Evolutionary conservation across 2,888 invertebrate genomes (phyloP).

Genomic region (Tetranychus truncatus): DNA sequence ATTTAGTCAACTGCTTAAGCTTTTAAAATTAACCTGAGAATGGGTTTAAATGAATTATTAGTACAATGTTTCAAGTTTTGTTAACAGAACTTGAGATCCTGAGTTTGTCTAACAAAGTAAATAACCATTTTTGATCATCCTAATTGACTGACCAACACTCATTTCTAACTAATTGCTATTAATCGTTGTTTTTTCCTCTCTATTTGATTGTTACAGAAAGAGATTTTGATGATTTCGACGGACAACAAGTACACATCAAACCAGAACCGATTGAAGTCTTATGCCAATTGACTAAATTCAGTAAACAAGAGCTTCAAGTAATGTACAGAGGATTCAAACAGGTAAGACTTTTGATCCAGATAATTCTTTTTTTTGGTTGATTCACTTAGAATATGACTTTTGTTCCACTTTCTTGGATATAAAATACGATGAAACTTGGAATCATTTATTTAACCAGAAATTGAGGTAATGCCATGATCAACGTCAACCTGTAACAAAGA

Average conservation of each 20-base stretch:
- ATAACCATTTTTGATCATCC: too few relatives aligned
- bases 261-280: conserved; percentile 35
- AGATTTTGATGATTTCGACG: conserved; percentile 28
- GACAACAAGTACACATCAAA: conserved; percentile 25
- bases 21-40: too few relatives aligned
- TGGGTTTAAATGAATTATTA: too few relatives aligned
- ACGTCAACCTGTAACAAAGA: not conserved
- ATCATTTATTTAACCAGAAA: not conserved
- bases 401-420: not conserved
- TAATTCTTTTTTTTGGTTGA: not conserved
- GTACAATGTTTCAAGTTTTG: too few relatives aligned
- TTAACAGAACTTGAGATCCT: too few relatives aligned
- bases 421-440: not conserved
- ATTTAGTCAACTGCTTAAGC: too few relatives aligned
- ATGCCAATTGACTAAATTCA: conserved; percentile 36
- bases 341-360: conserved; percentile 28
- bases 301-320: conserved; percentile 36
- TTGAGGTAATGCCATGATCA: not conserved
- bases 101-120: too few relatives aligned
- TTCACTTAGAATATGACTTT: not conserved
- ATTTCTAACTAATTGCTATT: too few relatives aligned
- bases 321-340: conserved; percentile 39
- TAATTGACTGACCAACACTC: too few relatives aligned
- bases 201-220: conserved; percentile 23
- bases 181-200: not conserved